These are phyloP conservation scores for Amazona vittata DNA, from an alignment of 2,113 vertebrate species.

Conservation along the genomic window DNA sequence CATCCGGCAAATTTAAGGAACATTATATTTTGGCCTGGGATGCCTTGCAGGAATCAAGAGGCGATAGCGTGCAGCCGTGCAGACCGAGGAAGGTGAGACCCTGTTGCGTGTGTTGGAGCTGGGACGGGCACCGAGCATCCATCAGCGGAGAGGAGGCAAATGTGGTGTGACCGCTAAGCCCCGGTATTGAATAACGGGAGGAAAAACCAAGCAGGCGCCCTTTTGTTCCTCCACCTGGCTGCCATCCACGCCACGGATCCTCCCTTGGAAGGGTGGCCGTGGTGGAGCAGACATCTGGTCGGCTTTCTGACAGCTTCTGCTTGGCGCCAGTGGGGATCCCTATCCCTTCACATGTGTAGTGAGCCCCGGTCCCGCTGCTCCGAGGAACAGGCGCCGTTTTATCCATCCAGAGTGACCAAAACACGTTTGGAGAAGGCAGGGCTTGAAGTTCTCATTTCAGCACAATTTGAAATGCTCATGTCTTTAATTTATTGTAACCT, in stretches of 20 bases:
- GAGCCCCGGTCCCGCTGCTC: neutral
- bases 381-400: rapidly evolving
- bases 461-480: neutral
- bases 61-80: neutral
- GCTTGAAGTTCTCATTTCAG: neutral
- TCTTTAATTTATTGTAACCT: neutral
- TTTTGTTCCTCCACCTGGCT: conserved; percentile 59
- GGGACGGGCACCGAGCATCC: neutral
- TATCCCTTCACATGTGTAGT: neutral
- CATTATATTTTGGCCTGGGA: neutral
- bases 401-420: neutral
- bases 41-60: neutral
- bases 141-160: neutral
- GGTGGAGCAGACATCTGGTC: neutral
- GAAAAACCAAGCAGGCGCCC: neutral
- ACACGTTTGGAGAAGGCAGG: neutral
- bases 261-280: conserved; percentile 8
- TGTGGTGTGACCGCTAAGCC: neutral
- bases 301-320: conserved; percentile 5
- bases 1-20: neutral
- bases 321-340: neutral
- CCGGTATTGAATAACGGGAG: neutral
- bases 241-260: neutral
- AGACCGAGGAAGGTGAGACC: neutral
- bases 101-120: neutral